Evolutionary conservation across 1,140 invertebrate genomes (phyloP), one percentile per base, ranked within the genome.

Genomic region (Macrosteles quadrilineatus): DNA sequence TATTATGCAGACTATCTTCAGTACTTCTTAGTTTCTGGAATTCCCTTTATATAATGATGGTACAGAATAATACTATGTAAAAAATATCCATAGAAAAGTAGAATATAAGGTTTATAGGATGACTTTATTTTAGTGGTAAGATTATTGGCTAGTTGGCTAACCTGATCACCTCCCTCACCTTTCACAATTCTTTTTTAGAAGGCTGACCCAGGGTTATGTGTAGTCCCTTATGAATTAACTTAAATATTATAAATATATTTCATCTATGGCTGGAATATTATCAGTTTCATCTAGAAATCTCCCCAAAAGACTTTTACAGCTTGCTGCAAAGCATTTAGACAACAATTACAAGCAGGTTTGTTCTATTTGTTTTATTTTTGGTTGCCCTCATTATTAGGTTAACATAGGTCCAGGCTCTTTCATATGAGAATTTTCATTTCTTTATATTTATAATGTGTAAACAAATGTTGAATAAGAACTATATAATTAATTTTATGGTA

Each of bases 241-340:
- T 30, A 21, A 59, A 11, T 27, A 21, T 27, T 11, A 21, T 27
- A 59, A 43, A 21, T 66, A 45, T 6, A 45, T 17, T 17, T 45
- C 11, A 45, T 73, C 64, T 27, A 80, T 80, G 78, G 75, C 77
- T 64, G 78, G 73, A 71, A 79, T 81, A 75, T 67, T 81, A 68
- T 74, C 75, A 6, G 69, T 79, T 71, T 76, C 77, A 21, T 76
- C 76, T 25, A 73, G 76, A 67, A 76, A 74, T 72, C 21, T 80
- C 73, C 76, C 76, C 53, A 76, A 77, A 59, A 73, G 74, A 53
- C 72, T 77, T 57, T 63, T 80, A 53, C 76, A 77, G 21, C 68
- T 74, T 55, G 71, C 79, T 72, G 75, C 76, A 50, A 79, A 77
- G 62, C 75, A 73, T 75, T 71, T 78, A 36, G 75, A 80, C 68